Percentiles rank a stretch among this genome's conserved stretches.
Evolutionary conservation across 2,113 vertebrate species (phyloP).

Genomic region (Rhegmatorhina hoffmannsi): DNA sequence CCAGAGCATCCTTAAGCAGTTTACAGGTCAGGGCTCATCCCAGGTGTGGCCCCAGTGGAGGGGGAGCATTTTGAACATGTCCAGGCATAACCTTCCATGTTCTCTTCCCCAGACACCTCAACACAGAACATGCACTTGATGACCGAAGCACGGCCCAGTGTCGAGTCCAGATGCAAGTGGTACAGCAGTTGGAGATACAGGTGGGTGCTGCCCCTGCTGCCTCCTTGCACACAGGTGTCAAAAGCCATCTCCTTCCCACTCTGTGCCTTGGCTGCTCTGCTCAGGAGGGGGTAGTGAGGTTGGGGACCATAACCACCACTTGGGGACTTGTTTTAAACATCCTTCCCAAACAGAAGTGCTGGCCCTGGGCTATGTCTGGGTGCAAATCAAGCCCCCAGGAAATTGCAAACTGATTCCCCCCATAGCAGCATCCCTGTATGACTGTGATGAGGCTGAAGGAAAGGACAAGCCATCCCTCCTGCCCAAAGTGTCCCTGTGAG

Average conservation of each 20-base stretch:
- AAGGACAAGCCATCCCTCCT: background rate
- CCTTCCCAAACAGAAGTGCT: background rate
- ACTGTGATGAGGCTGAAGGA: background rate
- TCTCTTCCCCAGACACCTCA: conserved; percentile 88
- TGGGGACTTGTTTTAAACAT: background rate
- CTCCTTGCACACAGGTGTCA: fast-evolving
- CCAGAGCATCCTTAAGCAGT: fast-evolving
- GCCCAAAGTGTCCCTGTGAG: background rate
- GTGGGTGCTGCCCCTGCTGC: conserved; percentile 62
- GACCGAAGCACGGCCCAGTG: conserved; percentile 99
- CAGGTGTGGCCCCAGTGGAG: background rate
- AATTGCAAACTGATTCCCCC: fast-evolving
- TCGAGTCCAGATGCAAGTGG: conserved; percentile 99
- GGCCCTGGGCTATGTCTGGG: background rate
- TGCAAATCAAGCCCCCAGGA: background rate
- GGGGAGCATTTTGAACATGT: background rate
- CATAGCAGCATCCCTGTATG: background rate
- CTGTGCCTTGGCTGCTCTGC: fast-evolving
- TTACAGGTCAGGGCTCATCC: background rate
- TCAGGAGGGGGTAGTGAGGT: fast-evolving
- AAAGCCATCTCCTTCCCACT: background rate
- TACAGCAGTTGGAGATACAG: conserved; percentile 99
- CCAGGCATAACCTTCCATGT: fast-evolving
- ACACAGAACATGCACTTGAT: conserved; percentile 96
- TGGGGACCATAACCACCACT: fast-evolving